Evolutionary conservation across 2,113 vertebrate genomes (phyloP).

Genomic region (Xiphophorus hellerii): DNA sequence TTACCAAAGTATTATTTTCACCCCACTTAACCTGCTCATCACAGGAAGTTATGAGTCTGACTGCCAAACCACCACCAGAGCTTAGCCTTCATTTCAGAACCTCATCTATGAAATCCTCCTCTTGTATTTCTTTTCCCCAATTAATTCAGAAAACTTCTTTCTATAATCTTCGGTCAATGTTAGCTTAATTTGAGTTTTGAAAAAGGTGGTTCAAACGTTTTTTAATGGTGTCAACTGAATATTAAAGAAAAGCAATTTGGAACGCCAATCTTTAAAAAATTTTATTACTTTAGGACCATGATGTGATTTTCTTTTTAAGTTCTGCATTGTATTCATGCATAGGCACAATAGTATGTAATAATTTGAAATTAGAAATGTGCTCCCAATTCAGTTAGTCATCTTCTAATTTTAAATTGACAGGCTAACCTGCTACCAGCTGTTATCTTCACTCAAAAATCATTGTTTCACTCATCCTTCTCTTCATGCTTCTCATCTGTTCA

Average conservation of each 20-base stretch:
- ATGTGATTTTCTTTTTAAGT: too few relatives aligned
- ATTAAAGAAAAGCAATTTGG: not conserved
- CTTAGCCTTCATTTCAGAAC: slow-evolving; percentile 30
- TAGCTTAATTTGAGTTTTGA: not conserved
- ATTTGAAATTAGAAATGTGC: not conserved
- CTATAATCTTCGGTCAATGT: slow-evolving; percentile 2
- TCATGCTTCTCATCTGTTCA: slow-evolving; percentile 54
- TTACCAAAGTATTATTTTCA: slow-evolving; percentile 75
- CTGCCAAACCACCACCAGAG: slow-evolving; percentile 27
- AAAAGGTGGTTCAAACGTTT: not conserved
- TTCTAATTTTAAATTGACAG: slow-evolving; percentile 46
- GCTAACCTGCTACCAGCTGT: slow-evolving; percentile 53
- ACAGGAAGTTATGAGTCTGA: slow-evolving; percentile 37
- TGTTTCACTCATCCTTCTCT: slow-evolving; percentile 25
- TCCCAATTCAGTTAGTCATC: slow-evolving; percentile 34
- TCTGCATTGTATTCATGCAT: too few relatives aligned
- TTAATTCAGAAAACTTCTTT: not conserved
- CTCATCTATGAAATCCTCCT: slow-evolving; percentile 14
- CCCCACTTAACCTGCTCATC: slow-evolving; percentile 74
- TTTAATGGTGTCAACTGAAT: not conserved
- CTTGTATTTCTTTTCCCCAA: slow-evolving; percentile 6
- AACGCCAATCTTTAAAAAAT: not conserved
- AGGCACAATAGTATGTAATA: too few relatives aligned
- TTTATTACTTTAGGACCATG: too few relatives aligned
- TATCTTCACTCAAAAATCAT: slow-evolving; percentile 25